Percentiles rank a stretch among this genome's conserved stretches.
These are phyloP conservation scores for Batillaria attramentaria DNA, from an alignment of 1,140 invertebrate genomes.

Conservation along the genomic window DNA sequence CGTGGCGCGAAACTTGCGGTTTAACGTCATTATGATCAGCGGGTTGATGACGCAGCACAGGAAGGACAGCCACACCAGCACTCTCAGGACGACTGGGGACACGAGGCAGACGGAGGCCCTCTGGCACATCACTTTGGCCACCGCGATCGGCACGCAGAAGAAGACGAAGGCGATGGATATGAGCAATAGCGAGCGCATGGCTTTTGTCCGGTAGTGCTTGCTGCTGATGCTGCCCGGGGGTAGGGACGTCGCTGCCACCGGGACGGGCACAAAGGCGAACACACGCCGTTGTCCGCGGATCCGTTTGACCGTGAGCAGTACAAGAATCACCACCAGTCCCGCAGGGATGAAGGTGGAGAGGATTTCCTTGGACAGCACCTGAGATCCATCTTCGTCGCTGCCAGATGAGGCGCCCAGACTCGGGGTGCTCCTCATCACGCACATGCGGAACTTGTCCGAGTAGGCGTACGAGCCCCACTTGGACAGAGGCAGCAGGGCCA, in stretches of 20 bases:
- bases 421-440: background rate
- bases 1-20: slow-evolving; percentile 39
- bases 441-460: slow-evolving; percentile 27
- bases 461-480: slow-evolving; percentile 21
- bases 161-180: slow-evolving; percentile 32
- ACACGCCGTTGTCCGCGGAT: slow-evolving; percentile 42
- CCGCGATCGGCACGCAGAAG: slow-evolving; percentile 33
- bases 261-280: slow-evolving; percentile 37
- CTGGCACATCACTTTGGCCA: slow-evolving; percentile 30
- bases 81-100: slow-evolving; percentile 10
- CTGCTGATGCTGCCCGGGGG: background rate
- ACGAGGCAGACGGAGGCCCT: background rate
- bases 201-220: slow-evolving; percentile 27
- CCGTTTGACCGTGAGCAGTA: slow-evolving; percentile 38
- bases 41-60: slow-evolving; percentile 45
- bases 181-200: slow-evolving; percentile 42
- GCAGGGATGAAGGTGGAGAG: slow-evolving; percentile 37
- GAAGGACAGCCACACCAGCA: slow-evolving; percentile 45
- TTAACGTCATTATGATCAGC: slow-evolving; percentile 40
- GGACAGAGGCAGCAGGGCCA: slow-evolving; percentile 33
- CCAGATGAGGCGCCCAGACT: background rate
- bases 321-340: slow-evolving; percentile 19
- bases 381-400: background rate
- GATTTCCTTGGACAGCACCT: slow-evolving; percentile 35
- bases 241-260: slow-evolving; percentile 11